These are phyloP conservation scores for Tetramorium parvispinum DNA, from an alignment of 1,140 invertebrate genomes.

Conservation along the genomic window DNA sequence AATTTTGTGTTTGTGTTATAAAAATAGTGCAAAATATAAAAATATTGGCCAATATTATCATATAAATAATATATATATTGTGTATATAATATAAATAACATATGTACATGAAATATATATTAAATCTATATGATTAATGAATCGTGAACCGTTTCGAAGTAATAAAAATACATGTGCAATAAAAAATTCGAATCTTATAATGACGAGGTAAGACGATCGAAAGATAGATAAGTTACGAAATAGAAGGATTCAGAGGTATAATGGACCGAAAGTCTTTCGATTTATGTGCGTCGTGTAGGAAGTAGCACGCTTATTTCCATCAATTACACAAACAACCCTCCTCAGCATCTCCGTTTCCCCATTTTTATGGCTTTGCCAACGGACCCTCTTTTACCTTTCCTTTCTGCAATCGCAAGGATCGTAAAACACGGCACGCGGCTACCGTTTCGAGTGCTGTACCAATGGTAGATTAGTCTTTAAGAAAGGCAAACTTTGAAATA, in stretches of 20 bases:
- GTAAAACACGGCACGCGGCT: constrained; percentile 38
- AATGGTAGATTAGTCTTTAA: constrained; percentile 24
- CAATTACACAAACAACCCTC: constrained; percentile 48
- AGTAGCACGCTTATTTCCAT: constrained; percentile 33
- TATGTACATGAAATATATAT: background rate
- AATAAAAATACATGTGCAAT: too few relatives aligned
- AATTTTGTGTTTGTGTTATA: background rate
- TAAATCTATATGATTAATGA: background rate
- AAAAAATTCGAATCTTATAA: background rate
- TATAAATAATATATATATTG: background rate
- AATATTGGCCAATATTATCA: background rate
- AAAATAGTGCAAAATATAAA: background rate
- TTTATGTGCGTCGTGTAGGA: constrained; percentile 19
- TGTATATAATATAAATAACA: too few relatives aligned
- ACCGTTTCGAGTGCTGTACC: constrained; percentile 10
- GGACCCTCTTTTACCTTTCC: constrained; percentile 2
- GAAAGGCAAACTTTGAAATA: background rate
- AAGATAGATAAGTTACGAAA: background rate
- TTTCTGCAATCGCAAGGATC: constrained; percentile 34
- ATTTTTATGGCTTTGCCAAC: constrained; percentile 45
- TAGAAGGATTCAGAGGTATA: background rate
- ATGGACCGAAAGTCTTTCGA: constrained; percentile 20
- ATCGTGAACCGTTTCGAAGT: background rate
- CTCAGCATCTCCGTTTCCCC: constrained; percentile 8
- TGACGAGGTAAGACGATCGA: background rate